Percentiles rank a stretch among this genome's conserved stretches.
Evolutionary conservation across 2,113 vertebrate species (phyloP).

Genomic region (Pangasianodon hypophthalmus): DNA sequence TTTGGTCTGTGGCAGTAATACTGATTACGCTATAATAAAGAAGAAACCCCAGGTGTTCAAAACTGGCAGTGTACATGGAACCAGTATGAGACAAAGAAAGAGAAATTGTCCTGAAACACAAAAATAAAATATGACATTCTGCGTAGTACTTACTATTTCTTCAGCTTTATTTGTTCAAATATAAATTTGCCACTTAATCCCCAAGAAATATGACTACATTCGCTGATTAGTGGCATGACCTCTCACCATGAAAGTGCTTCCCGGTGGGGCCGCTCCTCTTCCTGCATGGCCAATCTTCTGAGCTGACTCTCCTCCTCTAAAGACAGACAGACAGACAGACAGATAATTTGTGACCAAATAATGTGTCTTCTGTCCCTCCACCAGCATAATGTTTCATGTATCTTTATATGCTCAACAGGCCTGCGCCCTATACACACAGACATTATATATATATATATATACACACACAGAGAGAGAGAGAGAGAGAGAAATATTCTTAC

Average conservation of each 20-base stretch:
- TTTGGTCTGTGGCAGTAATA: not conserved
- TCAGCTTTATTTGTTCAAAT: not conserved
- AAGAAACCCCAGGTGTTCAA: not conserved
- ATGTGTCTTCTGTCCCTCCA: not conserved
- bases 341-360: not conserved
- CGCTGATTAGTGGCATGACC: not conserved
- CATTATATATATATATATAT: too few relatives aligned
- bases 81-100: not conserved
- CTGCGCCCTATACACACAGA: too few relatives aligned
- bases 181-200: not conserved
- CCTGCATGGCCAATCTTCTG: slow-evolving; percentile 77
- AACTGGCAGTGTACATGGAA: not conserved
- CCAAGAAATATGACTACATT: not conserved
- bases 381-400: too few relatives aligned
- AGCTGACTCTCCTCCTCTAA: slow-evolving; percentile 83
- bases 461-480: too few relatives aligned
- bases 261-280: slow-evolving; percentile 67
- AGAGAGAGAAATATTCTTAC: slow-evolving; percentile 70
- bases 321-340: slow-evolving; percentile 61
- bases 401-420: not conserved
- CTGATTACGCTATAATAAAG: not conserved
- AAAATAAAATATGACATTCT: not conserved
- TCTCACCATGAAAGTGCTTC: slow-evolving; percentile 84
- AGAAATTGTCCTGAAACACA: not conserved
- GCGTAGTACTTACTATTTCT: not conserved